Conservation (phyloP, 1,140 invertebrate genomes). For the Drosophila arizonae region DNA sequence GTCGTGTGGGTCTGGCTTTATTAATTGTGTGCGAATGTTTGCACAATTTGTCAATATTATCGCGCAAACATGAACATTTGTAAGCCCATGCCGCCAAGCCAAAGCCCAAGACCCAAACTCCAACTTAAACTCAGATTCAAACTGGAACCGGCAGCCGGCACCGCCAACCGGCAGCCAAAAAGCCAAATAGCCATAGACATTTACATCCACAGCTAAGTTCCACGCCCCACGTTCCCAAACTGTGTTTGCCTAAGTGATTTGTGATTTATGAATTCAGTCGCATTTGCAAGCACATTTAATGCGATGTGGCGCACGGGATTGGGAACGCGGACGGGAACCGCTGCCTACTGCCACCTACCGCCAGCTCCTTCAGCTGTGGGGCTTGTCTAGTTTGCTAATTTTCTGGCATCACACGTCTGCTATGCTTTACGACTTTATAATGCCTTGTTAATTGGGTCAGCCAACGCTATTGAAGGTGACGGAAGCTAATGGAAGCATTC, state of each 20-base stretch:
- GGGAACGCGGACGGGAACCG: not conserved
- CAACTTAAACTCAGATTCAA: not conserved
- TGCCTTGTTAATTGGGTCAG: constrained; percentile 72
- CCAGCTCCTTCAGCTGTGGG: constrained; percentile 19
- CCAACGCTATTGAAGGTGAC: constrained; percentile 17
- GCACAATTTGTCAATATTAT: constrained; percentile 82
- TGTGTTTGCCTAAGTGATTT: constrained; percentile 73
- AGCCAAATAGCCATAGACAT: constrained; percentile 16
- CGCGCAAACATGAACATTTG: constrained; percentile 74
- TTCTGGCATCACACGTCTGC: constrained; percentile 44
- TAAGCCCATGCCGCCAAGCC: constrained; percentile 31
- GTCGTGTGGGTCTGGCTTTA: constrained; percentile 60
- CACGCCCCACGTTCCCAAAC: constrained; percentile 19
- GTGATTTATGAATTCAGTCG: constrained; percentile 73
- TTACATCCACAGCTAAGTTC: constrained; percentile 19
- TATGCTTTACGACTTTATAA: constrained; percentile 73
- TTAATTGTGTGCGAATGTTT: constrained; percentile 82
- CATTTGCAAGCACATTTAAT: constrained; percentile 70
- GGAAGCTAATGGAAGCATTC: constrained; percentile 5
- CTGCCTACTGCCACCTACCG: constrained; percentile 6
- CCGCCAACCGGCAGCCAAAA: not conserved
- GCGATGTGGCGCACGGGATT: constrained; percentile 31
- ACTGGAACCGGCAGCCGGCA: constrained; percentile 12
- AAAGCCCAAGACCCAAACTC: constrained; percentile 1
- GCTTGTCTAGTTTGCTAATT: constrained; percentile 71